Evolutionary conservation across 2,888 invertebrate species (phyloP).

Genomic region (Andrena flavipes): DNA sequence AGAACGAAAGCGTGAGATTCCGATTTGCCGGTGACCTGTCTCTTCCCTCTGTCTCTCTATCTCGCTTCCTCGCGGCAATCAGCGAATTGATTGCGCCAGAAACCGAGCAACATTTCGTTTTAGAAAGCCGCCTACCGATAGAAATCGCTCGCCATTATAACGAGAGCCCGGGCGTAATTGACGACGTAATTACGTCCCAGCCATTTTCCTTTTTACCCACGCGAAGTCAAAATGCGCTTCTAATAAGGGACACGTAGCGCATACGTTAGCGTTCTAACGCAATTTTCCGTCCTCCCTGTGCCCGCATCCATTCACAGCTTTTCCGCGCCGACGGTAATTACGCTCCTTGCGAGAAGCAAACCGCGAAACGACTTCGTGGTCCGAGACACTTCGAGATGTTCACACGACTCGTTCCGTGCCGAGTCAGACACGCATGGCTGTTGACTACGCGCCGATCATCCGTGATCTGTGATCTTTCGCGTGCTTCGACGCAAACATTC

Average conservation of each 20-base stretch:
- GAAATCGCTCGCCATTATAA: slow-evolving; percentile 58
- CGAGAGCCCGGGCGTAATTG: slow-evolving; percentile 58
- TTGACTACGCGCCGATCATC: neutral
- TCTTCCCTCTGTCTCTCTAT: neutral
- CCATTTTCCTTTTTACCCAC: slow-evolving; percentile 59
- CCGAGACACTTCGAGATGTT: slow-evolving; percentile 24
- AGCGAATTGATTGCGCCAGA: slow-evolving; percentile 61
- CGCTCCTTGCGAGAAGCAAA: slow-evolving; percentile 44
- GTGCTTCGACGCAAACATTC: neutral
- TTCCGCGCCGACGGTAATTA: slow-evolving; percentile 61
- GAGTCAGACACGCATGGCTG: slow-evolving; percentile 4
- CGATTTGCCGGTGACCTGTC: slow-evolving; percentile 34
- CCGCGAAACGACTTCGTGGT: slow-evolving; percentile 18
- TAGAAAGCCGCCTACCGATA: slow-evolving; percentile 67
- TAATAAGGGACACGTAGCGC: slow-evolving; percentile 53
- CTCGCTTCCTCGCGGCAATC: slow-evolving; percentile 48
- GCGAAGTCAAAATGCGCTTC: slow-evolving; percentile 57
- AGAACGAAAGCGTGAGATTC: slow-evolving; percentile 69
- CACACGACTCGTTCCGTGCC: slow-evolving; percentile 45
- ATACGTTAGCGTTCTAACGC: slow-evolving; percentile 41
- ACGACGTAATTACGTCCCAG: slow-evolving; percentile 61
- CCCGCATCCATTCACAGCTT: slow-evolving; percentile 48
- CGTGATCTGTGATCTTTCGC: neutral
- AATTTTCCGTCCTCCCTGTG: slow-evolving; percentile 37
- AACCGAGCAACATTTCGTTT: slow-evolving; percentile 53